Percentiles rank a stretch among this genome's conserved stretches.
Conservation (phyloP, 2,113 vertebrate species). For the Proteles cristata region DNA sequence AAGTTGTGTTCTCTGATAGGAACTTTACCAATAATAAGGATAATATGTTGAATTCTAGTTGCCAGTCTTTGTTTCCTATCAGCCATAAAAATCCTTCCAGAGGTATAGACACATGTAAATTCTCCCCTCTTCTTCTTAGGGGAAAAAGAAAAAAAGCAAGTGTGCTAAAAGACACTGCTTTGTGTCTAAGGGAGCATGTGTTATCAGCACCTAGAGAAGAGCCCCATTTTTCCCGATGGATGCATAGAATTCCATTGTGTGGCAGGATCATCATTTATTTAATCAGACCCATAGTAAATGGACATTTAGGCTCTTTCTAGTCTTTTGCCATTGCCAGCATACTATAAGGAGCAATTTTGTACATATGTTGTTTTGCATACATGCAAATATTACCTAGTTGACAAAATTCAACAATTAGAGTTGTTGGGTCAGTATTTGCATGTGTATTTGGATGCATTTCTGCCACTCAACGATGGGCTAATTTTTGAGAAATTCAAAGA, state of each 20-base stretch:
- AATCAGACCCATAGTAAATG: not conserved
- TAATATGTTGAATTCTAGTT: not conserved
- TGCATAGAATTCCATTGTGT: not conserved
- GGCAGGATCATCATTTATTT: not conserved
- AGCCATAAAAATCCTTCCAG: not conserved
- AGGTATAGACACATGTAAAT: not conserved
- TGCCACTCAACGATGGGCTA: not conserved
- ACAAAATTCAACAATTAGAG: not conserved
- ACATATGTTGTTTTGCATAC: not conserved
- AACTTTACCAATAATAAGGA: not conserved
- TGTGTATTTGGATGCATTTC: not conserved
- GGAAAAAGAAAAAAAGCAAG: not conserved
- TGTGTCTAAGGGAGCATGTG: not conserved
- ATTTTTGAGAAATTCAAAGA: not conserved
- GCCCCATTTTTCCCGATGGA: not conserved
- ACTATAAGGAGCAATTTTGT: not conserved
- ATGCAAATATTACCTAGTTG: not conserved
- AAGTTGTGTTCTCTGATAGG: not conserved
- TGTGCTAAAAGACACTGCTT: not conserved
- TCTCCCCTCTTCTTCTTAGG: not conserved
- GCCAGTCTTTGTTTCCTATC: not conserved
- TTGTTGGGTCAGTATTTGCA: not conserved
- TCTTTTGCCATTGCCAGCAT: constrained; percentile 9
- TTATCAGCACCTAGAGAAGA: not conserved
- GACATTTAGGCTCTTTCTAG: not conserved